Evolutionary conservation across 2,888 invertebrate genomes (phyloP), one percentile per base, ranked within the genome.

Genomic region (Trichogramma dendrolimi): DNA sequence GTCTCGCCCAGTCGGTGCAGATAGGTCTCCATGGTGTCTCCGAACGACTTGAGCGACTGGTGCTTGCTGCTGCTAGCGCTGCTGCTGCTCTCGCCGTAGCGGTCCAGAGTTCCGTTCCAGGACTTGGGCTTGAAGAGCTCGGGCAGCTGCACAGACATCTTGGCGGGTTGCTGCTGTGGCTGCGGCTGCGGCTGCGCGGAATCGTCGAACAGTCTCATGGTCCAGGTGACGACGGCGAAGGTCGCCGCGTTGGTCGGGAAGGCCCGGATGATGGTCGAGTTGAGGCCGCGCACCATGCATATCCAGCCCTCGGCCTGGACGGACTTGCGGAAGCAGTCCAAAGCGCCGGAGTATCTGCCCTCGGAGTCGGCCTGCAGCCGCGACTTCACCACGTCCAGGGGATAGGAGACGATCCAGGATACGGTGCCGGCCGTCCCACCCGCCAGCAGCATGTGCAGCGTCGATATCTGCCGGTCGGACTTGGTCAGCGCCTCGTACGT

Each of bases 231-330:
- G 0, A 92, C 92, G 43, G 91, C 86, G 77, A 96, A 96, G 63
- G 93, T 94, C 4, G 92, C 93, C 0, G 95, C 96, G 77, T 97
- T 96, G 65, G 91, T 90, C 1, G 96, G 92, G 79, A 96, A 96
- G 0, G 96, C 95, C 50, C 96, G 84, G 53, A 94, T 73, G 48
- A 94, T 79, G 1, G 94, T 91, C 1, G 94, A 89, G 27, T 84
- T 84, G 1, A 95, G 75, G 0, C 95, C 95, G 27, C 89, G 82
- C 54, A 87, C 83, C 75, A 96, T 85, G 68, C 89, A 89, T 0
- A 80, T 74, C 72, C 85, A 81, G 0, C 96, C 96, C 68, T 92
- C 91, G 1, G 80, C 70, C 42, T 79, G 79, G 62, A 92, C 83
- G 49, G 91, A 90, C 73, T 88, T 84, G 58, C 80, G 77, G 14